Evolutionary conservation across 2,888 invertebrate genomes (phyloP).

Genomic region (Pterobdella sp.): DNA sequence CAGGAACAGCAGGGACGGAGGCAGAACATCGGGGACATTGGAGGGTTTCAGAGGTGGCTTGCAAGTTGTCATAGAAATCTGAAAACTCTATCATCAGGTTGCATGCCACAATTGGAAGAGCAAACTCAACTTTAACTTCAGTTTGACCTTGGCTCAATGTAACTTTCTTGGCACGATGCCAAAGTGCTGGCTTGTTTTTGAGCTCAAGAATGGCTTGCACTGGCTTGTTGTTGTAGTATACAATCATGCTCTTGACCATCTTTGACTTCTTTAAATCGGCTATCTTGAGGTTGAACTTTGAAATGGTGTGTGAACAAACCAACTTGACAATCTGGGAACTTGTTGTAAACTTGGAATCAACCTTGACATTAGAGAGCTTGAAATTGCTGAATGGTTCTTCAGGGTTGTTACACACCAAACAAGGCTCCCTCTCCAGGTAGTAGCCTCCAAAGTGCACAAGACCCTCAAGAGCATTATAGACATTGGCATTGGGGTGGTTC

Average conservation of each 20-base stretch:
- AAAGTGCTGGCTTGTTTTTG: slow-evolving; percentile 76
- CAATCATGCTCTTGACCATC: slow-evolving; percentile 90
- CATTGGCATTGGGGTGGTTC: slow-evolving; percentile 84
- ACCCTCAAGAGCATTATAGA: slow-evolving; percentile 84
- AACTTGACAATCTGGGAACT: slow-evolving; percentile 94
- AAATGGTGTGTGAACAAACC: slow-evolving; percentile 87
- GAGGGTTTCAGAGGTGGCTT: slow-evolving; percentile 73
- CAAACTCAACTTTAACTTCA: slow-evolving; percentile 91
- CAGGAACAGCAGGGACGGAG: slow-evolving; percentile 91
- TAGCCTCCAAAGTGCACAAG: slow-evolving; percentile 90
- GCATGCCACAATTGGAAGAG: slow-evolving; percentile 90
- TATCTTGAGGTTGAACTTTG: slow-evolving; percentile 82
- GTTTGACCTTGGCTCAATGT: slow-evolving; percentile 81
- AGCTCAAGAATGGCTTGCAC: slow-evolving; percentile 94
- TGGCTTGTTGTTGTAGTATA: slow-evolving; percentile 85
- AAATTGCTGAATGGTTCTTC: slow-evolving; percentile 74
- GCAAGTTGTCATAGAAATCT: slow-evolving; percentile 83
- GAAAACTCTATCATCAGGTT: slow-evolving; percentile 97
- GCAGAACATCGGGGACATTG: slow-evolving; percentile 94
- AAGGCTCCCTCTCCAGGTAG: slow-evolving; percentile 91
- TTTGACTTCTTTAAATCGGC: slow-evolving; percentile 90
- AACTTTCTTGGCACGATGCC: slow-evolving; percentile 93
- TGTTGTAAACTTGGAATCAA: slow-evolving; percentile 93
- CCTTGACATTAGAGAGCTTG: slow-evolving; percentile 84
- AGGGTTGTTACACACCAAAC: slow-evolving; percentile 93